Conservation (phyloP, 2,888 invertebrate species). For the Drosophila maculinotata region DNA sequence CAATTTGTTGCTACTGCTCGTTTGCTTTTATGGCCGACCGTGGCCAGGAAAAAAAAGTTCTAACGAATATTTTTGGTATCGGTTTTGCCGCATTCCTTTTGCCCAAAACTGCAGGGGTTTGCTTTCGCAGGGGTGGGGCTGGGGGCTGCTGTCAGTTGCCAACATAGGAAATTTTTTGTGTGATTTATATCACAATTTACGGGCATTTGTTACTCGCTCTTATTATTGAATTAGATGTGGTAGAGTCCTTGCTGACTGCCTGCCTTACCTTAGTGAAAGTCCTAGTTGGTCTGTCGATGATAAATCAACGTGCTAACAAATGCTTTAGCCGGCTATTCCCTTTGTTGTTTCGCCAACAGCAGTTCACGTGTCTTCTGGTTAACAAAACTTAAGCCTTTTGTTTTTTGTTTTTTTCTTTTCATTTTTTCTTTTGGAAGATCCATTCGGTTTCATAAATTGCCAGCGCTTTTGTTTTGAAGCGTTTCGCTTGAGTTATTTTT, state of each 20-base stretch:
- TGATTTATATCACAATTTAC: constrained; percentile 80
- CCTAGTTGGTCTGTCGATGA: constrained; percentile 59
- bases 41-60: constrained; percentile 48
- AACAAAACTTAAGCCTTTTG: constrained; percentile 72
- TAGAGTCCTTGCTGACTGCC: neutral
- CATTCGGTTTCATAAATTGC: constrained; percentile 73
- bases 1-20: constrained; percentile 34
- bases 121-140: neutral
- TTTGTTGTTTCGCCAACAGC: constrained; percentile 36
- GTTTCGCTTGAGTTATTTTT: constrained; percentile 79
- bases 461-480: constrained; percentile 68
- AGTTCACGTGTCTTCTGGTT: constrained; percentile 41
- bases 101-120: too few species aligned
- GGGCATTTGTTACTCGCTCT: constrained; percentile 59
- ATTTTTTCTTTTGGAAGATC: constrained; percentile 21
- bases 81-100: constrained; percentile 18
- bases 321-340: constrained; percentile 41
- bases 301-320: constrained; percentile 72
- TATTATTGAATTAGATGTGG: constrained; percentile 72
- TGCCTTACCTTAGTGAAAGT: constrained; percentile 34
- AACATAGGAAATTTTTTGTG: constrained; percentile 53
- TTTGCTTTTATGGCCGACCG: constrained; percentile 28
- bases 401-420: constrained; percentile 27
- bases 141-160: constrained; percentile 59
- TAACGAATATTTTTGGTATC: constrained; percentile 43